Evolutionary conservation across 2,797 vertebrate genomes (phyloP), one percentile per base, ranked within the genome.

Genomic region (Zalophus californianus): DNA sequence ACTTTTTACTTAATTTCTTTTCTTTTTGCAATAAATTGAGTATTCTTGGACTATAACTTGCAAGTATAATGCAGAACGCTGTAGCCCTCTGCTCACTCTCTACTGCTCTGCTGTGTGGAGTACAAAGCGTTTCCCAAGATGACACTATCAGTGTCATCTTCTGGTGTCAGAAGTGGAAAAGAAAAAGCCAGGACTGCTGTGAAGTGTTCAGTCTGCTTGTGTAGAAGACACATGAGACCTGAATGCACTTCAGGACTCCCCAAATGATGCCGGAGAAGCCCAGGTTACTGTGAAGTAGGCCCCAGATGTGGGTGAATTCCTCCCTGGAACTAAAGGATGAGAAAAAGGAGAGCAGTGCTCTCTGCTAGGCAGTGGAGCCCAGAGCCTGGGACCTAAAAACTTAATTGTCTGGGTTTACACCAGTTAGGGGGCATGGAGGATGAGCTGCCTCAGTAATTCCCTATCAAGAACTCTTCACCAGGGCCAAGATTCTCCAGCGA

Each of bases 1-100:
- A 58, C 72, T 38, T 93, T 86, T 80, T 44, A 84, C 27, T 80
- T 77, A 54, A 79, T 41, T 66, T 60, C 68, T 89, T 96, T 75
- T 62, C 38, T 86, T 86, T 87, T 52, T 86, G 25, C 44, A 92
- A 25, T 35, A 64, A 72, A 64, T 0, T 5, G 18, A 83, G 32
- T 35, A 73, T 78, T 64, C 85, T 50, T 92, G 52, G 56, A 90
- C 48, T 20, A 27, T 58, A 77, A 66, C 38, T 21, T 52, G 16
- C 48, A 13, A 60, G 20, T 27, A 3, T 82, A 48, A 88, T 1
- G 9, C 92, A 60, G 44, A 38, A 18, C 0, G 7, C 25, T 16
- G 15, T 1, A 18, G 82, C 50, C 20, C 8, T 7, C 23, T 23
- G 75, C 32, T 52, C 20, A 66, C 58, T 54, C 80, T 23, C 44